phyloP scores from a whole-genome alignment of 2,797 vertebrate species.

The Phoeniculus purpureus region DNA sequence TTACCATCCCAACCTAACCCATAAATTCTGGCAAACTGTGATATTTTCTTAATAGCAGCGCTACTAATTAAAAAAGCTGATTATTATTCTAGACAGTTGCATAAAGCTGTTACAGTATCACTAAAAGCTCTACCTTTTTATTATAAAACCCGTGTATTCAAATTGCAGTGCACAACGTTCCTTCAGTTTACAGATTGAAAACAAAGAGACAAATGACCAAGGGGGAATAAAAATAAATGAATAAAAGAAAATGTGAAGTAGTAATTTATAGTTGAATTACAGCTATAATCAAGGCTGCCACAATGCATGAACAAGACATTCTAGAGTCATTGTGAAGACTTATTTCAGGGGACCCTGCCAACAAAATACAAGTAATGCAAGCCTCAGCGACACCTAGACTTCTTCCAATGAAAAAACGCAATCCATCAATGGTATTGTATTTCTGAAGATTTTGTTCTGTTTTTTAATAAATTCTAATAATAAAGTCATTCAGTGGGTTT shows the following conservation, averaged over 20 bases:
- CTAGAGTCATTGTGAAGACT: neutral
- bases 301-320: constrained; percentile 12
- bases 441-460: neutral
- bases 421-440: neutral
- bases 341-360: constrained; percentile 6
- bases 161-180: neutral
- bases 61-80: neutral
- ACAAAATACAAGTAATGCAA: neutral
- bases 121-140: neutral
- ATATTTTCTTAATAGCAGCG: neutral
- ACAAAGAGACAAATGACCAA: neutral
- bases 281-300: constrained; percentile 3
- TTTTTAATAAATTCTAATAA: neutral
- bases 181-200: neutral
- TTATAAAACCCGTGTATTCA: neutral
- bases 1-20: neutral
- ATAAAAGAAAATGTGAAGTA: neutral
- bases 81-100: neutral
- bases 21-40: neutral
- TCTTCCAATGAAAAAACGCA: neutral
- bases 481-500: neutral
- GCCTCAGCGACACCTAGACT: neutral
- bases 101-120: neutral
- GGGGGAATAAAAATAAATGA: rapidly evolving
- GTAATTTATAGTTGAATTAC: constrained; percentile 27